A percentile compares a stretch with the other conserved stretches of the same genome.
Evolutionary conservation across 1,140 invertebrate species (phyloP).

Genomic region (Macrobrachium rosenbergii): DNA sequence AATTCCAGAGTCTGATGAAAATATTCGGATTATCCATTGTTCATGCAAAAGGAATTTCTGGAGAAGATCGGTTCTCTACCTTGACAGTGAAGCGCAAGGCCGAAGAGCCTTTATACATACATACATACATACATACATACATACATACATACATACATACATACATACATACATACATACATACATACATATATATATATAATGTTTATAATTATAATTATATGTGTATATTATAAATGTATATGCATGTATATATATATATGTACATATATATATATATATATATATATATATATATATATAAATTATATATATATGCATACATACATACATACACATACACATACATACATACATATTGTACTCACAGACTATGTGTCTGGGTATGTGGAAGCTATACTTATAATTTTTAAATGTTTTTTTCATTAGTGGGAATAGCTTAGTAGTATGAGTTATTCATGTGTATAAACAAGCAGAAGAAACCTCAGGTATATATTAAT

Average conservation of each 20-base stretch:
- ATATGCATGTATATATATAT: background rate
- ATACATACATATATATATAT: constrained; percentile 32
- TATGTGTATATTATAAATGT: background rate
- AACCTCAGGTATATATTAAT: too few relatives aligned
- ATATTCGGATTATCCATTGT: too few relatives aligned
- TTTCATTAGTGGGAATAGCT: background rate
- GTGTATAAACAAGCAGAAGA: too few relatives aligned
- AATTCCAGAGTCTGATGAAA: too few relatives aligned
- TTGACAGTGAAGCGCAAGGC: too few relatives aligned
- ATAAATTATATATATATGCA: constrained; percentile 1
- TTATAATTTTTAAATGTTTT: background rate
- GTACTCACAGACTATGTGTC: background rate
- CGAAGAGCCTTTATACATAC: too few relatives aligned
- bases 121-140: constrained; percentile 1
- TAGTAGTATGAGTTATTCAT: too few relatives aligned
- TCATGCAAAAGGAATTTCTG: too few relatives aligned
- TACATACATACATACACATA: background rate
- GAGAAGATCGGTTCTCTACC: too few relatives aligned
- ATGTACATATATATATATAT: too few relatives aligned
- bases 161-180: constrained; percentile 19
- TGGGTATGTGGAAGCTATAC: too few relatives aligned
- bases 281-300: background rate
- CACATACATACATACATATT: background rate
- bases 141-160: constrained; percentile 30
- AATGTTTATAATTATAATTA: background rate